phyloP scores from a whole-genome alignment of 2,113 vertebrate genomes.

The Oreochromis spilurus region DNA sequence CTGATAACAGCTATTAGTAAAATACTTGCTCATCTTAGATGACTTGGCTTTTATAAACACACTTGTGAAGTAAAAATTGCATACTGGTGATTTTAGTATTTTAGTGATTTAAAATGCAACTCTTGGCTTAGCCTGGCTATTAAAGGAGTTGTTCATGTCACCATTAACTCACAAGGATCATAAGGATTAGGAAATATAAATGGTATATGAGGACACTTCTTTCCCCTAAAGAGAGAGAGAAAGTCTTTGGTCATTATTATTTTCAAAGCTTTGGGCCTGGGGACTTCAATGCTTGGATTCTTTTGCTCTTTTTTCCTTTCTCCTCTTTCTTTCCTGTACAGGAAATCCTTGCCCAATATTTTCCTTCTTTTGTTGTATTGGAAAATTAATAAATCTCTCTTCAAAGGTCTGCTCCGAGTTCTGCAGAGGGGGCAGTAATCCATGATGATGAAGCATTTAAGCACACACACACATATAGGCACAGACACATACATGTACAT shows the following conservation, averaged over 20 bases:
- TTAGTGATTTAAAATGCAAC: neutral
- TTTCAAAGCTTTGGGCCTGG: neutral
- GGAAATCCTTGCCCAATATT: conserved; percentile 2
- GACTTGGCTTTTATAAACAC: neutral
- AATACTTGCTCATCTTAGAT: neutral
- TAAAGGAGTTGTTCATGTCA: conserved; percentile 4
- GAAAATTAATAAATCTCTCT: conserved; percentile 49
- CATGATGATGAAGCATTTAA: conserved; percentile 42
- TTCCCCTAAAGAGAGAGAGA: neutral
- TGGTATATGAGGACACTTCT: conserved; percentile 5
- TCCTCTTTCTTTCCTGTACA: neutral
- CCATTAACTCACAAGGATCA: conserved; percentile 14
- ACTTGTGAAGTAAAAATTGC: neutral
- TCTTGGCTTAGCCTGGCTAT: neutral
- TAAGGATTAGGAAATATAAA: conserved; percentile 24
- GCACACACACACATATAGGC: neutral
- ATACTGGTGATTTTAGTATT: neutral
- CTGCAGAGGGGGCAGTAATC: conserved; percentile 35
- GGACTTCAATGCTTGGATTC: conserved; percentile 1
- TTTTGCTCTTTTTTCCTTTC: neutral
- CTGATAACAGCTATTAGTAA: neutral
- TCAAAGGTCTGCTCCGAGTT: conserved; percentile 36
- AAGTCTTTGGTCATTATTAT: conserved; percentile 9
- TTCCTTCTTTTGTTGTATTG: conserved; percentile 26
- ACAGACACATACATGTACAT: neutral